Percentiles rank a stretch among this genome's conserved stretches.
These are phyloP conservation scores for Catharus ustulatus DNA, from an alignment of 2,797 vertebrate species.

Conservation along the genomic window DNA sequence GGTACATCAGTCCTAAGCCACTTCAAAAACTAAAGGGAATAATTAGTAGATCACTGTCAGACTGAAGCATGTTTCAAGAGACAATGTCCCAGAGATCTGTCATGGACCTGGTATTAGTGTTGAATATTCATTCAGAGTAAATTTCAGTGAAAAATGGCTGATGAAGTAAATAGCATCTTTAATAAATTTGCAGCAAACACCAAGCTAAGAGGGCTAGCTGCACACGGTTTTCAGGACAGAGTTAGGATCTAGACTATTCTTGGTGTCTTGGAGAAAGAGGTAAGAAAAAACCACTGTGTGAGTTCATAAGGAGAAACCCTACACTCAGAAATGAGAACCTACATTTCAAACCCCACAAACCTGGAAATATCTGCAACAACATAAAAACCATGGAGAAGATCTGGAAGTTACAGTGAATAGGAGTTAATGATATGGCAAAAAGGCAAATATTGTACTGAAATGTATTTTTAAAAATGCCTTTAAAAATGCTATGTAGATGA, in stretches of 20 bases:
- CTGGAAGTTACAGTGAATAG: not conserved
- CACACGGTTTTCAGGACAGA: not conserved
- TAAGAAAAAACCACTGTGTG: not conserved
- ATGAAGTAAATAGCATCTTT: not conserved
- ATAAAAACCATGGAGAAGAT: not conserved
- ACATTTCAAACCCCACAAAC: not conserved
- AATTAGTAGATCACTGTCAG: not conserved
- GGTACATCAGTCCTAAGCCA: not conserved
- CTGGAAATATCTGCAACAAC: not conserved
- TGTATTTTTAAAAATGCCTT: not conserved
- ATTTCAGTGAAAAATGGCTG: not conserved
- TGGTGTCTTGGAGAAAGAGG: not conserved
- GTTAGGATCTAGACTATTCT: not conserved
- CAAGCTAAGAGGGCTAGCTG: not conserved
- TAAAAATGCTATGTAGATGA: rapidly evolving
- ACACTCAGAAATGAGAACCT: not conserved
- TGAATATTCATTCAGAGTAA: not conserved
- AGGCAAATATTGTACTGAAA: not conserved
- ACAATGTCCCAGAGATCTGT: not conserved
- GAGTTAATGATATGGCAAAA: not conserved
- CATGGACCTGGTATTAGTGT: not conserved
- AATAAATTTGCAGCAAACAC: not conserved
- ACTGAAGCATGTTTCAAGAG: not conserved
- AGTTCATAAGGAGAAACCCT: not conserved
- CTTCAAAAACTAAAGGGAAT: not conserved